These are phyloP conservation scores for Trachymyrmex septentrionalis DNA, from an alignment of 1,140 invertebrate species.

Conservation along the genomic window DNA sequence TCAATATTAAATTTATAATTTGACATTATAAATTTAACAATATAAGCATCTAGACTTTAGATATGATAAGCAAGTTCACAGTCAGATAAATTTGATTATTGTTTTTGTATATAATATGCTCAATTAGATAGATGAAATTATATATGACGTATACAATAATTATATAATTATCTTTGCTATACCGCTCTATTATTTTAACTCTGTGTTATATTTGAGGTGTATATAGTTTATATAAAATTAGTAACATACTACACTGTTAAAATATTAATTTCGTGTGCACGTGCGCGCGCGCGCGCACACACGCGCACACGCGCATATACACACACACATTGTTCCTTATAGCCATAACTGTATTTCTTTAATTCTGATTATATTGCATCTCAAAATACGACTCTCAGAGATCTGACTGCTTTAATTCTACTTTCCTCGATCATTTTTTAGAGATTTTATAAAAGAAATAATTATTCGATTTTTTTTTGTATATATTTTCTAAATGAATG, in stretches of 20 bases:
- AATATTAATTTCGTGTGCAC: background rate
- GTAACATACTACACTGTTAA: background rate
- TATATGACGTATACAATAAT: background rate
- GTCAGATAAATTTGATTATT: background rate
- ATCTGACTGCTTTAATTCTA: background rate
- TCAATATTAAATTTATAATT: too few species aligned
- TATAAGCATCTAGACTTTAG: background rate
- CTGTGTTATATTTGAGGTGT: background rate
- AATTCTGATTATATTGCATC: background rate
- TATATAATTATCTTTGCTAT: background rate
- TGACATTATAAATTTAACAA: too few species aligned
- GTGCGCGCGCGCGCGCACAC: background rate
- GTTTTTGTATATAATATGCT: background rate
- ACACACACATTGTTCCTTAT: background rate
- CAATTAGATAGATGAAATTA: background rate
- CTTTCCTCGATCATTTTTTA: background rate
- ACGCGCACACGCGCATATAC: background rate
- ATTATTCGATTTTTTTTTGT: background rate
- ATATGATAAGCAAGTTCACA: background rate
- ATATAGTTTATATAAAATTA: background rate
- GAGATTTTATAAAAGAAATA: background rate
- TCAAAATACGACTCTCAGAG: background rate
- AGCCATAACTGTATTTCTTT: background rate
- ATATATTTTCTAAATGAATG: constrained; percentile 52
- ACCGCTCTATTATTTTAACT: background rate